Evolutionary conservation across 2,113 vertebrate genomes (phyloP).

Genomic region (Heloderma charlesbogerti): DNA sequence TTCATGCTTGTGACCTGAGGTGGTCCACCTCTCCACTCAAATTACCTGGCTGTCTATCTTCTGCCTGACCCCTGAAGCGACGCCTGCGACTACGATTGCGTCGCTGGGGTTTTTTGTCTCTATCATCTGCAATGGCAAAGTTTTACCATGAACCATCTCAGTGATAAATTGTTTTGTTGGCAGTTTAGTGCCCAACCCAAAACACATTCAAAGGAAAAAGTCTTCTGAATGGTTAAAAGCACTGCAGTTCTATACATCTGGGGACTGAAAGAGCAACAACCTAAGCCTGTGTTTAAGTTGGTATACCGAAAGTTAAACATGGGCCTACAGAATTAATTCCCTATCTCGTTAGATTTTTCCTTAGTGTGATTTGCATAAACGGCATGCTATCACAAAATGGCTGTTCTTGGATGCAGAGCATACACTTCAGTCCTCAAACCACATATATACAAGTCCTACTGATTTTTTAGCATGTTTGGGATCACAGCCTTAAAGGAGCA

Average conservation of each 20-base stretch:
- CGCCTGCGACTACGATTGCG: slow-evolving; percentile 98
- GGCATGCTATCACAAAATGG: background rate
- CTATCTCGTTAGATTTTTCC: slow-evolving; percentile 5
- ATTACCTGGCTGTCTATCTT: slow-evolving; percentile 99
- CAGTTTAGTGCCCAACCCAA: slow-evolving; percentile 70
- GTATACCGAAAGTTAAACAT: slow-evolving; percentile 54
- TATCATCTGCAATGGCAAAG: slow-evolving; percentile 93
- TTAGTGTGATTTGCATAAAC: background rate
- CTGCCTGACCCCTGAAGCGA: slow-evolving; percentile 90
- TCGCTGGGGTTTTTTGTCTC: slow-evolving; percentile 94
- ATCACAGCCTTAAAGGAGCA: background rate
- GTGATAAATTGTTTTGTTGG: slow-evolving; percentile 68
- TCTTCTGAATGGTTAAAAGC: background rate
- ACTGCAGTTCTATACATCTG: background rate
- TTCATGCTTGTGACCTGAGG: slow-evolving; percentile 82
- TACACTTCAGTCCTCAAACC: background rate
- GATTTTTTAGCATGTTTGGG: background rate
- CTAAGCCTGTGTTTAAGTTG: background rate
- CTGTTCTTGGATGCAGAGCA: background rate
- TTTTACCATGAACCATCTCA: slow-evolving; percentile 82
- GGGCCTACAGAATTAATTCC: slow-evolving; percentile 43
- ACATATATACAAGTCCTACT: background rate
- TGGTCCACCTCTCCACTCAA: slow-evolving; percentile 75
- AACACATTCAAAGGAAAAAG: slow-evolving; percentile 60
- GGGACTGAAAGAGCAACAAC: slow-evolving; percentile 48